A percentile compares a stretch with the other conserved stretches of the same genome.
phyloP scores from a whole-genome alignment of 92 coral and sea anemone species.

The Blastomussa wellsi region DNA sequence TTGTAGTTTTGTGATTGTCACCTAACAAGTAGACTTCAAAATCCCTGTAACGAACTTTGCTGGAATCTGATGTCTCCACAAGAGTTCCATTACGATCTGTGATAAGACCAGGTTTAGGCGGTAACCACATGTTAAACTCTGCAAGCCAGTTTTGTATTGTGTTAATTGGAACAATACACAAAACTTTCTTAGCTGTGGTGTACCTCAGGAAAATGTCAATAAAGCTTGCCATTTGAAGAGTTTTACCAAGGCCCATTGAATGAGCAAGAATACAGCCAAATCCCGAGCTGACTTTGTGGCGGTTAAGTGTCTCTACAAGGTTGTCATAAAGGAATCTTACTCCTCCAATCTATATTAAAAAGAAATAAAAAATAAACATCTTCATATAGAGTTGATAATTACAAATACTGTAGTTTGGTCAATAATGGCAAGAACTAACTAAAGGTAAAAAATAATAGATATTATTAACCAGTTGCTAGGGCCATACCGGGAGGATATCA shows the following conservation, averaged over 20 bases:
- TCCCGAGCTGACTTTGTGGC: constrained; percentile 77
- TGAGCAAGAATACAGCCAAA: constrained; percentile 98
- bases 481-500: too few species aligned
- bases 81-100: constrained; percentile 39
- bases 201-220: constrained; percentile 81
- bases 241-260: constrained; percentile 97
- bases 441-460: too few species aligned
- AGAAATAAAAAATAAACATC: not conserved
- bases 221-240: constrained; percentile 87
- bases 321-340: constrained; percentile 93
- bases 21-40: constrained; percentile 79
- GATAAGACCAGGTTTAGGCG: constrained; percentile 56
- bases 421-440: too few species aligned
- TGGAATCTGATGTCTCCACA: constrained; percentile 36
- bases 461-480: too few species aligned
- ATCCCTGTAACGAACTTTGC: constrained; percentile 60
- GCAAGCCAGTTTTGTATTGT: constrained; percentile 95
- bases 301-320: constrained; percentile 85
- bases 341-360: constrained; percentile 80
- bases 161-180: constrained; percentile 93
- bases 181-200: constrained; percentile 81
- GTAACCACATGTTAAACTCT: constrained; percentile 94
- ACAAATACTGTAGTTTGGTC: too few species aligned
- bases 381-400: not conserved
- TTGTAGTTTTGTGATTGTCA: constrained; percentile 78